Evolutionary conservation across 2,797 vertebrate species (phyloP).

Genomic region (Chloroceryle amazona): DNA sequence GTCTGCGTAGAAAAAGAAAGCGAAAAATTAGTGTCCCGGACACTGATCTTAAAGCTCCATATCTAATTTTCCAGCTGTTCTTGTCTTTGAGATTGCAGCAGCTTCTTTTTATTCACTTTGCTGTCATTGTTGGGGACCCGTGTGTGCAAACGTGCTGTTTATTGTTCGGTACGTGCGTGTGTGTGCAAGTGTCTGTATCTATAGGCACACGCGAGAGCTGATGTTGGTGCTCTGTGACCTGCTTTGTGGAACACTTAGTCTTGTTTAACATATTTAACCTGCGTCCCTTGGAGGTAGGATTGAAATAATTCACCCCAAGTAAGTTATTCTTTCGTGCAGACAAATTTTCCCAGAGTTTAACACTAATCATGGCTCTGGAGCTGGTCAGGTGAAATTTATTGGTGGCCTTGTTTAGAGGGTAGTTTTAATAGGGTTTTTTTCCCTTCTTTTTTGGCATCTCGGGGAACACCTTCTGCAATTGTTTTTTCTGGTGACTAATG

Average conservation of each 20-base stretch:
- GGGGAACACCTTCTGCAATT: not conserved
- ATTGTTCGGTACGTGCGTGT: accelerated
- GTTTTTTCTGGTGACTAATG: not conserved
- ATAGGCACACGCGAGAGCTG: not conserved
- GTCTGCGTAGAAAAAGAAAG: accelerated
- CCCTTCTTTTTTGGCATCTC: accelerated
- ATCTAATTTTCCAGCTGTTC: not conserved
- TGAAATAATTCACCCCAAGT: not conserved
- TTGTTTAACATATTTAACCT: not conserved
- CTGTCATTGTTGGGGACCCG: not conserved
- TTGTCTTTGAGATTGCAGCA: not conserved
- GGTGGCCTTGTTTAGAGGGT: not conserved
- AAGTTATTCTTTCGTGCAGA: not conserved
- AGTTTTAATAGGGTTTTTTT: not conserved
- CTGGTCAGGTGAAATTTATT: not conserved
- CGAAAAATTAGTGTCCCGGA: not conserved
- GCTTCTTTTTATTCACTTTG: not conserved
- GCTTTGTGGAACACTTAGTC: not conserved
- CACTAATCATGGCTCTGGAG: accelerated
- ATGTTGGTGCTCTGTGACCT: not conserved
- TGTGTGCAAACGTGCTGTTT: accelerated
- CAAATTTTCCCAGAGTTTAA: not conserved
- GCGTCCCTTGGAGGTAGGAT: not conserved
- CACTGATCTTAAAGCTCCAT: not conserved
- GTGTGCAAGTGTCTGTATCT: not conserved